Evolutionary conservation across 2,888 invertebrate species (phyloP), one percentile per base, ranked within the genome.

Genomic region (Parasteatoda lunata): DNA sequence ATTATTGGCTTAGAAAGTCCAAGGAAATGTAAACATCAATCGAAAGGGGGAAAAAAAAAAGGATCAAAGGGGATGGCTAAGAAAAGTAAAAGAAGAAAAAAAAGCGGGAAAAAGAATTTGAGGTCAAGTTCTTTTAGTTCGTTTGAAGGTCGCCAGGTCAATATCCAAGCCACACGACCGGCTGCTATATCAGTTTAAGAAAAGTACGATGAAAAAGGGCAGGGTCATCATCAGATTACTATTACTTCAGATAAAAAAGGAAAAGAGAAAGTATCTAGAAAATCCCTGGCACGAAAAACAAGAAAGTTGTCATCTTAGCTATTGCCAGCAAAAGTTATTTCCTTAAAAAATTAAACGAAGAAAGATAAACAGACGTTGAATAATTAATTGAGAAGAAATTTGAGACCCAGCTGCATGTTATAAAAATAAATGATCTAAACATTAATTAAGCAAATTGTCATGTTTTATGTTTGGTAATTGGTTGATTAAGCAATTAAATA

Each of bases 81-180:
- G 54, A 54, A 54, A 54, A 8, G 54, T 11, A 54, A 54, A 13
- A 54, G 54, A 54, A 30, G 54, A 54, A 30, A 30, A 30, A 30
- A 30, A 30, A 15, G 45, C 68, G 54, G 71, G 71, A 47, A 45
- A 59, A 75, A 68, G 68, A 76, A 79, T 75, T 79, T 45, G 66
- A 80, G 79, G 79, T 79, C 75, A 79, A 70, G 75, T 75, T 68
- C 76, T 75, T 52, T 51, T 75, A 51, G 72, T 59, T 66, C 71
- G 70, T 54, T 80, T 77, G 59, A 85, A 85, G 85, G 85, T 85
- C 76, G 80, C 64, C 68, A 66, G 85, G 85, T 85, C 79, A 76
- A 80, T 71, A 85, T 69, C 65, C 79, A 71, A 76, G 72, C 66
- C 76, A 76, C 79, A 85, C 79, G 80, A 85, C 71, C 80, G 80